Conservation (phyloP, 2,888 invertebrate species). For the Cosmorhoe ocellata region DNA sequence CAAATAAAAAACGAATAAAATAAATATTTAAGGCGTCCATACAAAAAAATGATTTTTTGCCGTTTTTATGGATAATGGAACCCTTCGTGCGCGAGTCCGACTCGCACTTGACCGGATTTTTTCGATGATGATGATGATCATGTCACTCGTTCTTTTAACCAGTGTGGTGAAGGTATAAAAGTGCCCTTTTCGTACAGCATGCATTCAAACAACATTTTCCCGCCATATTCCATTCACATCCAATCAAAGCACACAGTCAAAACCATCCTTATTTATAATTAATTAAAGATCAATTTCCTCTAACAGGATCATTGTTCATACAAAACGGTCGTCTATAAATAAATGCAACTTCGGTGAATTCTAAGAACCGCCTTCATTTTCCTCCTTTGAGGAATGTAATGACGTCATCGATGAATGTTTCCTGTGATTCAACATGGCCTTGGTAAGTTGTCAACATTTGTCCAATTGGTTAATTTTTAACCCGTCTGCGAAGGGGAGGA, state of each 20-base stretch:
- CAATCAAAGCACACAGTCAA: not conserved
- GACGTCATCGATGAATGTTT: constrained; percentile 55
- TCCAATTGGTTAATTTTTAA: too few species aligned
- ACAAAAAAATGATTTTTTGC: too few species aligned
- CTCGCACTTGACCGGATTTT: too few species aligned
- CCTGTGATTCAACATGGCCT: constrained; percentile 1
- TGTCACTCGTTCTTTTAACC: too few species aligned
- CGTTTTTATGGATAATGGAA: too few species aligned
- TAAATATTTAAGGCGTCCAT: too few species aligned
- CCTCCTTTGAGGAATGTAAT: constrained; percentile 74
- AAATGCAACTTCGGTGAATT: constrained; percentile 66
- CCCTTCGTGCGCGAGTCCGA: too few species aligned
- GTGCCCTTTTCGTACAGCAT: too few species aligned
- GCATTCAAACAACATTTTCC: constrained; percentile 8
- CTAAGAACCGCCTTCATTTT: constrained; percentile 71
- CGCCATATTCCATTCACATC: constrained; percentile 12
- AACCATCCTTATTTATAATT: not conserved
- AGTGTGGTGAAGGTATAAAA: too few species aligned
- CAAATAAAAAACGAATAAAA: too few species aligned
- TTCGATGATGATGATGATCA: too few species aligned
- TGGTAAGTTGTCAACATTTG: not conserved
- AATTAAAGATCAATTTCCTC: not conserved
- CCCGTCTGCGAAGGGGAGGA: too few species aligned
- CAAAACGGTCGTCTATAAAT: constrained; percentile 52
- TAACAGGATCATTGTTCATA: not conserved